Base-by-base conservation (phyloP, 2,797 vertebrate species). In the Leptoclinus maculatus region DNA sequence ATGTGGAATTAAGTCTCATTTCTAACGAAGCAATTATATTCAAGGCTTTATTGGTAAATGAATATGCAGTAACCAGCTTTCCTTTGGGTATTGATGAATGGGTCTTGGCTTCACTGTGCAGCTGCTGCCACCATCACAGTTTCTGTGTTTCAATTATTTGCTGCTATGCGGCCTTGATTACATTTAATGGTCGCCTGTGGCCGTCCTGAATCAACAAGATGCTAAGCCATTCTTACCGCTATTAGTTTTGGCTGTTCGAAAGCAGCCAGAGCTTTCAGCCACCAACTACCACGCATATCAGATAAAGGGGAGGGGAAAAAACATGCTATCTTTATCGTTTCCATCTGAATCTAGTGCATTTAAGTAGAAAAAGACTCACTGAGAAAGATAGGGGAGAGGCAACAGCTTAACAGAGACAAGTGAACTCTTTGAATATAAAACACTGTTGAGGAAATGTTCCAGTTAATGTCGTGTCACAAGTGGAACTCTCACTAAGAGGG, bases 131-230 rank as follows among this genome's bases (percentile, higher is more conserved):
- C 67, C 83, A 60, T 81, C 72, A 45, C 58, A 36, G 2, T 49
- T 78, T 77, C 67, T 76, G n/a, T 73, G 69, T 80, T 89, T 76
- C 78, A 82, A 76, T 91, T 63, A 89, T 84, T 81, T 76, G 80
- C 74, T 64, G 84, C 80, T 17, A 71, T 64, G 71, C 36, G 1
- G 79, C 71, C 45, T 9, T 82, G 82, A 88, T 87, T 80, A 68
- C 54, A 57, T 87, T 79, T 88, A 92, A 86, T 78, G 76, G 74
- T 47, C 0, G 70, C 83, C 67, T 13, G 79, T 78, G 83, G 90
- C 66, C 45, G 56, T 84, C 51, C 79, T 69, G 79, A 67, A 81
- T 82, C 34, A 36, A 78, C 77, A 85, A 71, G 67, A 88, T 72
- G 83, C 63, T 73, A 34, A 65, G 49, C 57, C 78, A 51, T 80